Conservation (phyloP, 1,140 invertebrate species). For the Caenorhabditis inopinata region DNA sequence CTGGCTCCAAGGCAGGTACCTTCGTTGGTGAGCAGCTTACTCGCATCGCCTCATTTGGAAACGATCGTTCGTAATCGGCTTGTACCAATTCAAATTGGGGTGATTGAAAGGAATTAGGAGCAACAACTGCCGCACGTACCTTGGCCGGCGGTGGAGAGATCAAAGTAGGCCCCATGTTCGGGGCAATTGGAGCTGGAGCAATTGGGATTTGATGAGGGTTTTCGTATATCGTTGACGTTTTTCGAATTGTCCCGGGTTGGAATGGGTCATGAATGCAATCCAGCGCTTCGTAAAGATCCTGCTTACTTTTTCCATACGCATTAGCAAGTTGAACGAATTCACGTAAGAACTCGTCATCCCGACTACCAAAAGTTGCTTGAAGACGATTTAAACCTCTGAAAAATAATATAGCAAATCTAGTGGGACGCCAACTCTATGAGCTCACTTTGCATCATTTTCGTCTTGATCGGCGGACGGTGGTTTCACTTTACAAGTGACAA, state of each 20-base stretch:
- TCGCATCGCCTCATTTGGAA: not conserved
- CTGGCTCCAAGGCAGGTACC: not conserved
- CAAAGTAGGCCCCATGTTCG: not conserved
- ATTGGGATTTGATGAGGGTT: not conserved
- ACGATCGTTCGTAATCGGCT: not conserved
- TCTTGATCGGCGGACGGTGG: slow-evolving; percentile 60
- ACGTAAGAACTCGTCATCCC: slow-evolving; percentile 59
- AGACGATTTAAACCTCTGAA: not conserved
- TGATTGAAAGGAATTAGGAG: not conserved
- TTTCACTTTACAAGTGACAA: slow-evolving; percentile 66
- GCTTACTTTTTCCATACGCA: slow-evolving; percentile 64
- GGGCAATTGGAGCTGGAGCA: not conserved
- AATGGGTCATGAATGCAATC: not conserved
- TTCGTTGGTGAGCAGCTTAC: not conserved
- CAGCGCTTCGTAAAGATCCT: slow-evolving; percentile 47
- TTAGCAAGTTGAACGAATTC: slow-evolving; percentile 63
- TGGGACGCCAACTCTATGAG: no score
- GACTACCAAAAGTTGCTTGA: not conserved
- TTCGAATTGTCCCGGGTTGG: slow-evolving; percentile 16
- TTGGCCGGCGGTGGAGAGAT: slow-evolving; percentile 4
- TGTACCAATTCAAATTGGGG: not conserved
- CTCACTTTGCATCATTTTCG: slow-evolving; percentile 35
- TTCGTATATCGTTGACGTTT: not conserved
- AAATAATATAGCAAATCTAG: no score
- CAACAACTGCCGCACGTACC: not conserved